Conservation (phyloP, 2,888 invertebrate genomes). For the Cacoxenus indagator region DNA sequence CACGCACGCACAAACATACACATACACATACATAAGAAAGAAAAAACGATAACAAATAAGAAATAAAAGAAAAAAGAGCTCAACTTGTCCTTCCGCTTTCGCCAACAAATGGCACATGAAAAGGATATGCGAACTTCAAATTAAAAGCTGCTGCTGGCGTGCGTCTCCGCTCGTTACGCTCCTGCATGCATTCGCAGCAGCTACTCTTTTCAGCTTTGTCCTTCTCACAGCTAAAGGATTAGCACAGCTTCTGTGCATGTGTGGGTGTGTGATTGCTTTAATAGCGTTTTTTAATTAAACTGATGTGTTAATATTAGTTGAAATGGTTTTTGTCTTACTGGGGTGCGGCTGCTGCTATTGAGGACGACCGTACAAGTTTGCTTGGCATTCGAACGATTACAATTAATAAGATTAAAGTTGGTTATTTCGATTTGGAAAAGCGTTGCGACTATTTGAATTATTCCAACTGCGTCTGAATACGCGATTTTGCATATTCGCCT, state of each 20-base stretch:
- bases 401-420: slow-evolving; percentile 1
- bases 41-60: not conserved
- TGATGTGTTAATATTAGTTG: slow-evolving; percentile 47
- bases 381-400: not conserved
- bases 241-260: slow-evolving; percentile 44
- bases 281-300: slow-evolving; percentile 58
- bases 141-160: slow-evolving; percentile 36
- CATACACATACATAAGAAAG: too few relatives aligned
- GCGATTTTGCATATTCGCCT: too few relatives aligned
- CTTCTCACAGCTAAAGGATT: slow-evolving; percentile 50
- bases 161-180: slow-evolving; percentile 22
- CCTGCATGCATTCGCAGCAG: not conserved
- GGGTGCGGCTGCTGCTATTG: not conserved
- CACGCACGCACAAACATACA: not conserved
- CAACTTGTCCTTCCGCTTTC: not conserved
- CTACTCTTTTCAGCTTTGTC: slow-evolving; percentile 33
- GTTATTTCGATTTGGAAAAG: not conserved
- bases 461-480: too few relatives aligned
- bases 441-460: too few relatives aligned
- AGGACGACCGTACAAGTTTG: not conserved
- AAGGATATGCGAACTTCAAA: slow-evolving; percentile 47
- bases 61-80: not conserved
- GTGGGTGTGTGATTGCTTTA: slow-evolving; percentile 27
- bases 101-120: slow-evolving; percentile 5
- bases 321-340: not conserved